phyloP scores from a whole-genome alignment of 2,113 vertebrate species.

The Suncus etruscus region DNA sequence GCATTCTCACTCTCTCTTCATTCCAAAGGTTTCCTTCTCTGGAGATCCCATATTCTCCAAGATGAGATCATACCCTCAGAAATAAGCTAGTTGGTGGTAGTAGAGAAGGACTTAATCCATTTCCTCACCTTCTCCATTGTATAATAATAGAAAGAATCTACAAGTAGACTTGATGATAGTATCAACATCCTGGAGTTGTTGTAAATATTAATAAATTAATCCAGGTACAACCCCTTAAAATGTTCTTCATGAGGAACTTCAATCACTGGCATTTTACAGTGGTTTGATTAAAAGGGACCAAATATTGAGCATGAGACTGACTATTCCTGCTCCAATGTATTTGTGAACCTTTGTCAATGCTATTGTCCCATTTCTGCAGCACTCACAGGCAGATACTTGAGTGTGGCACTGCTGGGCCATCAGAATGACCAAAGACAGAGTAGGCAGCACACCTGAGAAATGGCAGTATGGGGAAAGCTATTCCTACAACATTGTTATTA shows the following conservation, averaged over 20 bases:
- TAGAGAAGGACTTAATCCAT: neutral
- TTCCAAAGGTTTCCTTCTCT: neutral
- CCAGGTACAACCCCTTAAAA: neutral
- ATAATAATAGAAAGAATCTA: neutral
- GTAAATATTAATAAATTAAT: neutral
- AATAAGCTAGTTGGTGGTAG: neutral
- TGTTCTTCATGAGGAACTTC: neutral
- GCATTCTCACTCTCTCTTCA: neutral
- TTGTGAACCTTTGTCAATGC: neutral
- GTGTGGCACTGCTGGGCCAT: neutral
- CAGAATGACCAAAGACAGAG: accelerated
- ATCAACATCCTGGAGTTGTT: neutral
- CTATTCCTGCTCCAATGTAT: neutral
- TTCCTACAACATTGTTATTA: neutral
- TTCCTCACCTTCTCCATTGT: neutral
- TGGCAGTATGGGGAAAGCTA: neutral
- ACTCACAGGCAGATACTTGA: neutral
- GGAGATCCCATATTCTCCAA: neutral
- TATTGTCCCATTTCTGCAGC: neutral
- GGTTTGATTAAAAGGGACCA: neutral
- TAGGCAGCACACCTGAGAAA: too few relatives aligned
- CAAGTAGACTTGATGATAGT: neutral
- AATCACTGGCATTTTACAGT: neutral
- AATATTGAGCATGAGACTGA: neutral
- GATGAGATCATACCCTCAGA: too few relatives aligned